Base-by-base conservation (phyloP, 2,797 vertebrate species). In the Pangasius macronema region DNA sequence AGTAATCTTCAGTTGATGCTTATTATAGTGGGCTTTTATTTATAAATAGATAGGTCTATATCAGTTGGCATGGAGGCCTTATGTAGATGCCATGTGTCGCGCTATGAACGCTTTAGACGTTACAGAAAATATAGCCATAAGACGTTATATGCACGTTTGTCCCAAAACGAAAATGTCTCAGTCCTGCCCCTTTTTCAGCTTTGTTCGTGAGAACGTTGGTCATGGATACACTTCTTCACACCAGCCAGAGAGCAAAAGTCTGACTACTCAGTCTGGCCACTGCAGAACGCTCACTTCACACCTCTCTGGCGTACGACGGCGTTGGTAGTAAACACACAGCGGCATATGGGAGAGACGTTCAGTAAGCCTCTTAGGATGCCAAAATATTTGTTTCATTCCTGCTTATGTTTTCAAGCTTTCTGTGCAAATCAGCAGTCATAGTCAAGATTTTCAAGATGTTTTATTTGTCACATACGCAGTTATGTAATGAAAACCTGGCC, bases 321-420 rank as follows among this genome's bases (percentile, higher is more conserved):
- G 42, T 39, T 16, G 36, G 53, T 72, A 49, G 68, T 75, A 75
- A 53, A 81, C 42, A 27, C 75, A 82, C 76, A 39, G 68, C 2
- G 27, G 22, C 53, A 59, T 83, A 20, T 33, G 80, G 57, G 33
- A 30, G 59, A 68, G 70, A 77, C 49, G 1, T 59, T 84, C 33
- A 33, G 3, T 68, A 79, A 87, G 59, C 61, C 82, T n/a, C 51
- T 85, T 20, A 82, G 22, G 42, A 51, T 80, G 65, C 39, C 73
- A 84, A 49, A 76, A 84, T 76, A 46, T 85, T 72, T 76, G 30
- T 16, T 82, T 82, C 16, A 18, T 51, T 57, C 39, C 36, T 61
- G 24, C 39, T n/a, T 63, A 8, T 33, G n/a, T 70, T 65, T 53
- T 51, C 24, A 22, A 30, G 11, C 55, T 87, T 68, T 3, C 27